Evolutionary conservation across 2,113 vertebrate genomes (phyloP), one percentile per base, ranked within the genome.

Genomic region (Sarotherodon lohbergeri): DNA sequence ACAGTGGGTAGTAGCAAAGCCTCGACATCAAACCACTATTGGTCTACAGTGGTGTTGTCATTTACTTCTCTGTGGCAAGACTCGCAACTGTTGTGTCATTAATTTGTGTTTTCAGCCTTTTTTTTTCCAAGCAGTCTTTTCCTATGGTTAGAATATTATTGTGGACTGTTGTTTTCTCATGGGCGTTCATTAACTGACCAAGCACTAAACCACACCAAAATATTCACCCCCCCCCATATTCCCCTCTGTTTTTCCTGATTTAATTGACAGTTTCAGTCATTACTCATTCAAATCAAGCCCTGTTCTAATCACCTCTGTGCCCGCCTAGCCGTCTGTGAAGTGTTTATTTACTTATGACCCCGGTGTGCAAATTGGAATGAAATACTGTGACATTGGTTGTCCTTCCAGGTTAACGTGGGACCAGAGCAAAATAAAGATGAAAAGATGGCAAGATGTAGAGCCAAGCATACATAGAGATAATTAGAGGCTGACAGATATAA

Each of bases 271-370:
- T 63, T 83, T 85, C 68, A 48, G 87, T 89, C 83, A 94, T 94
- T 94, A 81, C 84, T 89, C 87, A 94, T 95, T 95, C 91, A 85
- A 91, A 94, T 91, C 91, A 63, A 88, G 88, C 79, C 85, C 80
- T 79, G 61, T 71, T 86, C 57, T 93, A 85, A 91, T 86, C 89
- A 91, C 90, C 91, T 82, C 66, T 83, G 91, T 68, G 87, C 63
- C 59, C n/a, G 14, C 89, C 81, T 43, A 32, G 79, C 86, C 22
- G 56, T 89, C 91, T 91, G 89, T 91, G 87, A 90, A 88, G 84
- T 88, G 86, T 93, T 93, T 94, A 92, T 93, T 95, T 94, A 92
- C 90, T 88, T 94, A 89, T 90, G 88, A 88, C 32, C 61, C 32
- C 14, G 3, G 71, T 79, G 90, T 89, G 89, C 81, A 91, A 92